Evolutionary conservation across 2,113 vertebrate species (phyloP).

Genomic region (Sinocyclocheilus maitianheensis): DNA sequence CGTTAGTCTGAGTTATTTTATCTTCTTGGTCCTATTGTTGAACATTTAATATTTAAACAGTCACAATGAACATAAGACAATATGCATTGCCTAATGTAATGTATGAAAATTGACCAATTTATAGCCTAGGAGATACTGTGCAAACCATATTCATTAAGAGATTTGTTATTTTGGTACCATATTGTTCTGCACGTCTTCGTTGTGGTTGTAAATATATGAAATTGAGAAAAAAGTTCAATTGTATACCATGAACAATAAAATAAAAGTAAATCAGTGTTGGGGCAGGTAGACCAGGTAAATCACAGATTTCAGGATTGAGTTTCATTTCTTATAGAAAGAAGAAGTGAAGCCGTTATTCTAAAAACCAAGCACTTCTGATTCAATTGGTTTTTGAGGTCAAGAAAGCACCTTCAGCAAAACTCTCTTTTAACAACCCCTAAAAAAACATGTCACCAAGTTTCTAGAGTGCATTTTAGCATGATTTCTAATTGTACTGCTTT

Average conservation of each 20-base stretch:
- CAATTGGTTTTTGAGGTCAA: neutral
- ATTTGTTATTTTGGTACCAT: neutral
- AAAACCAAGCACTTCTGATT: neutral
- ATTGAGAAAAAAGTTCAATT: neutral
- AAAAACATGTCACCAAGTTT: neutral
- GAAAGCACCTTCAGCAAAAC: neutral
- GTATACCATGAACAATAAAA: neutral
- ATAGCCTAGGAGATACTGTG: no score
- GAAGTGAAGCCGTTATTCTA: neutral
- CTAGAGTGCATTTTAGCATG: neutral
- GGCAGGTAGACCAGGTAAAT: neutral
- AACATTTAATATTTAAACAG: neutral
- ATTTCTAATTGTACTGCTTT: neutral
- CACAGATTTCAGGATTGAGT: neutral
- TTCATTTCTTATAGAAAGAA: conserved; percentile 1
- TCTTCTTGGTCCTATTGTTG: neutral
- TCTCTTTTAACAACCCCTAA: neutral
- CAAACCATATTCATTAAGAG: neutral
- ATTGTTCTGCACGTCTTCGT: neutral
- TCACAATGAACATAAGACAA: neutral
- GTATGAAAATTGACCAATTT: neutral
- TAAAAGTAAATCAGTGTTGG: neutral
- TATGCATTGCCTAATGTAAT: neutral
- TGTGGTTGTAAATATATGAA: neutral
- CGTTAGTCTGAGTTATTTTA: no score